These are phyloP conservation scores for Clarias gariepinus DNA, from an alignment of 2,113 vertebrate species.

Conservation along the genomic window DNA sequence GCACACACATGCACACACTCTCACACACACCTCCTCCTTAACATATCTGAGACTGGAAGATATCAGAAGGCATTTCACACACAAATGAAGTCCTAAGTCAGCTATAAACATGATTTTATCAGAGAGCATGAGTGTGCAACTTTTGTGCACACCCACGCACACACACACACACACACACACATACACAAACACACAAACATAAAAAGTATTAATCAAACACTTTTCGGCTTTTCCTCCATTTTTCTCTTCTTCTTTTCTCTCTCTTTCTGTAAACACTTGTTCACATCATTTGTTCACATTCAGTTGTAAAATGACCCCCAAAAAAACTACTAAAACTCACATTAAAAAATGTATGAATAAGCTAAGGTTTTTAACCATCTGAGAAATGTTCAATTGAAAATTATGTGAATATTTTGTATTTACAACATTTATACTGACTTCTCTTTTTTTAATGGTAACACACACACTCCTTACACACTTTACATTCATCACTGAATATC, in stretches of 20 bases:
- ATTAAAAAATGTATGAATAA: background rate
- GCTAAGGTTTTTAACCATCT: background rate
- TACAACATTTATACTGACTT: background rate
- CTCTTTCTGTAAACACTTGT: background rate
- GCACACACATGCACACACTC: conserved; percentile 20
- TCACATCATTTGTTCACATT: background rate
- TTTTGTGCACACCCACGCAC: background rate
- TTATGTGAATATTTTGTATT: background rate
- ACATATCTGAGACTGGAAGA: too few species aligned
- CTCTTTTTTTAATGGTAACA: background rate
- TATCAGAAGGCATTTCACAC: background rate
- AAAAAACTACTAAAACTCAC: background rate
- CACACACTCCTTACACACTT: background rate
- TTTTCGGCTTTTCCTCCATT: background rate
- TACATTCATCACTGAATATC: background rate
- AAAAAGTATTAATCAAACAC: too few species aligned
- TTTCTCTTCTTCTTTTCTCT: background rate
- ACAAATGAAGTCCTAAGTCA: background rate
- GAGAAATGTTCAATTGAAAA: background rate
- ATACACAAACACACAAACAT: background rate
- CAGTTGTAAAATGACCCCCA: background rate
- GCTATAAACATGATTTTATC: background rate
- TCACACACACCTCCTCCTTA: background rate
- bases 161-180: background rate
- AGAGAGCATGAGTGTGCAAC: background rate